Base-by-base conservation (phyloP, 1,140 invertebrate species). In the Probaryconus sp. region DNA sequence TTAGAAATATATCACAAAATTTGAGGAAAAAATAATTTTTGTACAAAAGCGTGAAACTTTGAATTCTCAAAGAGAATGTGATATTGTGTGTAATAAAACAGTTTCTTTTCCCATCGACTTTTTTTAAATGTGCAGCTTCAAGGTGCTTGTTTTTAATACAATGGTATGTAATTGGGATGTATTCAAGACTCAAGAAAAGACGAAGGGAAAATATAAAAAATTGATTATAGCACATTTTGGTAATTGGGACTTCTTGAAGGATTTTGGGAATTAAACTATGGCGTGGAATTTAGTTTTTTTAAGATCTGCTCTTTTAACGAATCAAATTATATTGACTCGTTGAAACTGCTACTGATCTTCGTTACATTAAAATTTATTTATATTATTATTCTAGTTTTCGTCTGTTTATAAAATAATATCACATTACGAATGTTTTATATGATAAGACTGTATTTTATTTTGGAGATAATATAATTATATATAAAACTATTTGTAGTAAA, bases 321-420 rank as follows among this genome's bases (percentile, higher is more conserved):
- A 24, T 51, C 60, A 58, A 7, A 13, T 5, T 2, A 0, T 7
- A 2, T 31, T 70, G 67, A 37, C 45, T 71, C 37, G 10, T 14
- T 45, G 58, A 71, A 71, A 71, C 43, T 43, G 51, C 37, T 50
- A 43, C 43, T 21, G 58, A 56, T 58, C 58, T 48, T 55, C 55
- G 40, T 71, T 63, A 63, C n/a, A 33, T 40, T 37, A 38, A 17
- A n/a, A 71, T 71, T 71, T 64, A 63, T 70, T 58, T 70, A 48
- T 63, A 40, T 70, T 56, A 63, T 70, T 31, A 17, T n/a, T n/a
- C n/a, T n/a, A n/a, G n/a, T n/a, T n/a, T n/a, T n/a, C n/a, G n/a
- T n/a, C n/a, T n/a, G n/a, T n/a, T n/a, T n/a, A n/a, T n/a, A n/a
- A n/a, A n/a, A n/a, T n/a, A n/a, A n/a, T n/a, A 14, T 38, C 6